These are phyloP conservation scores for Seriola aureovittata DNA, from an alignment of 2,113 vertebrate species.

Conservation along the genomic window DNA sequence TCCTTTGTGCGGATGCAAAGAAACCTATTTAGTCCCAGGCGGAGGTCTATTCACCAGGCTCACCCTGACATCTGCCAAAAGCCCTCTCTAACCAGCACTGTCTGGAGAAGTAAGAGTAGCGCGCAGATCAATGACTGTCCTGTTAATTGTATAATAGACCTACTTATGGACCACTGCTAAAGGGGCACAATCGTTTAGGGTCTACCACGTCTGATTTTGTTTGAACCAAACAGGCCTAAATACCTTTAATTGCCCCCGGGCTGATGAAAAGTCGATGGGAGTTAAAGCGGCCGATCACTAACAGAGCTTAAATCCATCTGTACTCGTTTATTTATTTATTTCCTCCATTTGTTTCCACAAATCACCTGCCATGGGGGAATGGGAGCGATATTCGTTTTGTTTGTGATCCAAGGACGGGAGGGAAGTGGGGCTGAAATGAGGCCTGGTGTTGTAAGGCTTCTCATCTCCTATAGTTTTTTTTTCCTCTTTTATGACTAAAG, in stretches of 20 bases:
- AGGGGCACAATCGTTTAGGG: conserved; percentile 78
- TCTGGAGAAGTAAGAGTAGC: conserved; percentile 61
- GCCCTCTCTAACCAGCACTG: conserved; percentile 79
- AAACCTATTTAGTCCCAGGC: conserved; percentile 81
- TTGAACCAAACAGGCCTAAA: conserved; percentile 89
- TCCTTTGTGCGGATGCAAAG: conserved; percentile 89
- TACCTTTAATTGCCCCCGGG: conserved; percentile 93
- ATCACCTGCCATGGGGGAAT: conserved; percentile 78
- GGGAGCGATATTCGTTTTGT: conserved; percentile 75
- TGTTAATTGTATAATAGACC: conserved; percentile 82
- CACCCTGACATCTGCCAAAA: conserved; percentile 89
- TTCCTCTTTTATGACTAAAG: background rate
- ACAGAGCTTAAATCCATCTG: conserved; percentile 80
- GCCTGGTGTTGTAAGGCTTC: conserved; percentile 38
- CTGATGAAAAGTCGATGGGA: conserved; percentile 96
- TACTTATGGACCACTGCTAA: conserved; percentile 76
- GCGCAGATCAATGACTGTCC: conserved; percentile 79
- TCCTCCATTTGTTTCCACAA: conserved; percentile 80
- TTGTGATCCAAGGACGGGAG: conserved; percentile 67
- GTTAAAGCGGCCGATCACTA: conserved; percentile 86
- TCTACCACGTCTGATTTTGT: conserved; percentile 85
- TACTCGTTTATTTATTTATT: conserved; percentile 83
- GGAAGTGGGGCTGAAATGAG: conserved; percentile 66
- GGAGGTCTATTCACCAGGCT: conserved; percentile 79
- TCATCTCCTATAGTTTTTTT: background rate